Evolutionary conservation across 2,113 vertebrate species (phyloP), one percentile per base, ranked within the genome.

Genomic region (Phyllostomus discolor): DNA sequence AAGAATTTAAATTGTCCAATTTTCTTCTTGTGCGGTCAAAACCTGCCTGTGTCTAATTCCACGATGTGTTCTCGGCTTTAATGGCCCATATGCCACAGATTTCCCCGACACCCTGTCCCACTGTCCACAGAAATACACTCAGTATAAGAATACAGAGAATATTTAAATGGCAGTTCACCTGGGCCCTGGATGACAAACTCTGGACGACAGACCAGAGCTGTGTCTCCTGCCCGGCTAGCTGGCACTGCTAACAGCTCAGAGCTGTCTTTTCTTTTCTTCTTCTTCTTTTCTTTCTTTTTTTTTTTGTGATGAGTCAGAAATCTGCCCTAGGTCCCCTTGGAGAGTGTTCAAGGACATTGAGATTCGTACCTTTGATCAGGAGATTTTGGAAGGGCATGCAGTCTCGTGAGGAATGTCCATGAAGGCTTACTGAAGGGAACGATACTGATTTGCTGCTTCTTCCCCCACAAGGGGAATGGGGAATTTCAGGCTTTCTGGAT

Each of bases 1-100:
- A 81, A 46, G 78, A 94, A 90, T 95, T 96, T 95, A 96, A 96
- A 85, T 83, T 64, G 70, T 78, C 73, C 78, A 69, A 90, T 67
- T 85, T 67, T 92, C 92, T 17, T 78, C 64, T 54, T 33, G 35
- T 24, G 5, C 14, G 41, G 59, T 92, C 75, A 93, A 35, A 92
- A 66, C 66, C 22, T 59, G 64, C 26, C 92, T 41, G 1, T 57
- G 57, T 83, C 91, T 80, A 70, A 46, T 93, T 57, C 72, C 31
- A 24, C 28, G 46, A 48, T 48, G 20, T 16, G 59, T 20, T 59
- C 86, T 94, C 66, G 66, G 26, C 62, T 88, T 66, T 64, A 76
- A 88, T 22, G 57, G 38, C 79, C 79, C 73, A 20, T 26, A 33
- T 1, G 64, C 20, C 35, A 41, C 2, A 22, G 26, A 38, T 64